A percentile compares a stretch with the other conserved stretches of the same genome.
Evolutionary conservation across 2,797 vertebrate species (phyloP).

Genomic region (Gymnodraco acuticeps): DNA sequence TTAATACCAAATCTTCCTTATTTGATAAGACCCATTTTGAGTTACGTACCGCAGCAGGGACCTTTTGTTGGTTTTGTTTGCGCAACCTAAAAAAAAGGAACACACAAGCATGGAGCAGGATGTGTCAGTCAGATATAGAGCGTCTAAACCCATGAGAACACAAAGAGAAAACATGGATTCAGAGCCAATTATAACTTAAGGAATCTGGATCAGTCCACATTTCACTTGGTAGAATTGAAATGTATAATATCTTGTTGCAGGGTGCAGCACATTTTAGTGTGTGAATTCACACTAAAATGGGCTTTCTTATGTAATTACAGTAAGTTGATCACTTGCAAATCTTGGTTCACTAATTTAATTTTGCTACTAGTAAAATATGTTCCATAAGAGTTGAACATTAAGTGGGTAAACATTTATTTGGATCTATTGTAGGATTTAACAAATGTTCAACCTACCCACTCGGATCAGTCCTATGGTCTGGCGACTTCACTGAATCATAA

Average conservation of each 20-base stretch:
- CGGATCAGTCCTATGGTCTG: too few species aligned
- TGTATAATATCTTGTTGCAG: background rate
- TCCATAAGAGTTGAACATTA: too few species aligned
- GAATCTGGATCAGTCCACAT: constrained; percentile 58
- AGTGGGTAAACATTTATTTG: too few species aligned
- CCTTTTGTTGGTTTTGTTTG: constrained; percentile 45
- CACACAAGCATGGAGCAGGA: constrained; percentile 53
- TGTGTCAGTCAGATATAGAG: constrained; percentile 66
- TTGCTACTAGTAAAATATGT: background rate
- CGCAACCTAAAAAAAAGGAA: constrained; percentile 23
- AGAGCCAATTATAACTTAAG: constrained; percentile 48
- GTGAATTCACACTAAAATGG: background rate
- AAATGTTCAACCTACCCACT: too few species aligned
- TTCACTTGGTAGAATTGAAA: constrained; percentile 1
- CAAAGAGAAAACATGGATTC: constrained; percentile 51
- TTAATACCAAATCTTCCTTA: constrained; percentile 9
- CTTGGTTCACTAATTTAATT: background rate
- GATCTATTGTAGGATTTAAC: too few species aligned
- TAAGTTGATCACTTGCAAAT: background rate
- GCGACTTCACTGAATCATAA: too few species aligned
- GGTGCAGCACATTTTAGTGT: too few species aligned
- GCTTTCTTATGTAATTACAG: background rate
- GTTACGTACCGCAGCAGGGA: constrained; percentile 7
- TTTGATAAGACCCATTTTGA: constrained; percentile 28
- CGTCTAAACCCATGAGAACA: constrained; percentile 60